phyloP scores from a whole-genome alignment of 2,113 vertebrate genomes.

The Leptosomus discolor region DNA sequence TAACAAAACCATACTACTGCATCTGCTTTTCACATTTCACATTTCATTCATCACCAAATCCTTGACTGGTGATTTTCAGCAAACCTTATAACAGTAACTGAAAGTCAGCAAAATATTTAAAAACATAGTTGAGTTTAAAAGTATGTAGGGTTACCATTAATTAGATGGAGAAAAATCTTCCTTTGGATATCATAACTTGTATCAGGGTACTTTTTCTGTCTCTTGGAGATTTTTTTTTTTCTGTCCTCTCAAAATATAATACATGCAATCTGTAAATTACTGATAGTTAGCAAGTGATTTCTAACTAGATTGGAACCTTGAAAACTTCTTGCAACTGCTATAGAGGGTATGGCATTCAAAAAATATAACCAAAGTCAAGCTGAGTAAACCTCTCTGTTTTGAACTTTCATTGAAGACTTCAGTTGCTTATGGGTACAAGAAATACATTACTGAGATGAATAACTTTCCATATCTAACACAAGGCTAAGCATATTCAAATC shows the following conservation, averaged over 20 bases:
- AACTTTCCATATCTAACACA: background rate
- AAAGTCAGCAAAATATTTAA: background rate
- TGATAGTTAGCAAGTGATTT: background rate
- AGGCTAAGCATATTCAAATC: background rate
- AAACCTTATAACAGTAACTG: background rate
- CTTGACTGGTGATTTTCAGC: background rate
- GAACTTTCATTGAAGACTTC: background rate
- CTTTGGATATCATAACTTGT: background rate
- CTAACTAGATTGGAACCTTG: background rate
- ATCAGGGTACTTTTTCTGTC: background rate
- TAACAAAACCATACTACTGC: background rate
- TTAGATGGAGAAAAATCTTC: background rate
- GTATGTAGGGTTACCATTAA: background rate
- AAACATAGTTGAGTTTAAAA: background rate
- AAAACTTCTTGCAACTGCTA: background rate
- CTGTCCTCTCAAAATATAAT: background rate
- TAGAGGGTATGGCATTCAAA: background rate
- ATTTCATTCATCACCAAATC: background rate
- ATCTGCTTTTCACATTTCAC: background rate
- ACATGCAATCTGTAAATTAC: background rate
- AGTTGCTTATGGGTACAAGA: background rate
- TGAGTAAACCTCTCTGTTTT: background rate
- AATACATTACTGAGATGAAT: background rate
- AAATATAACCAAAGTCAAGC: background rate
- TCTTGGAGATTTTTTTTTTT: background rate